Percentiles rank a stretch among this genome's conserved stretches.
phyloP scores from a whole-genome alignment of 2,113 vertebrate species.

The Saccopteryx leptura region DNA sequence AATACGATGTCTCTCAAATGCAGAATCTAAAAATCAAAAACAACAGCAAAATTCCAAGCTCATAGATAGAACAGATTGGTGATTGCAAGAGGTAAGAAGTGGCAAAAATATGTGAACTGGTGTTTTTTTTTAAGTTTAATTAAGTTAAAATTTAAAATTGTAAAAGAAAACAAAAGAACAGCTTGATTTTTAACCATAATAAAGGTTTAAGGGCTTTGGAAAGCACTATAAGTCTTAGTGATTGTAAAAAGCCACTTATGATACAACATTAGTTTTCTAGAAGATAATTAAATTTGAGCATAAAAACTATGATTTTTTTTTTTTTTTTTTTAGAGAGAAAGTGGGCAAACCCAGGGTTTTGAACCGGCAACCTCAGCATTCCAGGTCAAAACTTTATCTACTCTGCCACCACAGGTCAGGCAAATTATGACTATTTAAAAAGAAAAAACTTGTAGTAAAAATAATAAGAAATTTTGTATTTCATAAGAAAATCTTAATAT shows the following conservation, averaged over 20 bases:
- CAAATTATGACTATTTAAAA: background rate
- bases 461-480: background rate
- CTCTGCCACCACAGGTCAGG: too few relatives aligned
- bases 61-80: background rate
- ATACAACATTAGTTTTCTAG: background rate
- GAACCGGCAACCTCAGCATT: too few relatives aligned
- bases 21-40: background rate
- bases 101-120: background rate
- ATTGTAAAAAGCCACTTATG: background rate
- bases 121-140: background rate
- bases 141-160: background rate
- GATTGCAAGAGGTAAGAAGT: background rate
- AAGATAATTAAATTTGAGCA: background rate
- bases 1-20: background rate
- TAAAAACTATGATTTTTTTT: background rate
- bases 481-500: slow-evolving; percentile 10
- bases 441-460: background rate
- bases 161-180: background rate
- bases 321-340: background rate
- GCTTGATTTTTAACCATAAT: background rate
- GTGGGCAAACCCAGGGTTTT: too few relatives aligned
- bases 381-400: too few relatives aligned
- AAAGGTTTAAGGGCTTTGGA: background rate
- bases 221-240: background rate
- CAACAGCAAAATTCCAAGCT: background rate